Evolutionary conservation across 2,113 vertebrate species (phyloP), one percentile per base, ranked within the genome.

Genomic region (Coryphaenoides rupestris): DNA sequence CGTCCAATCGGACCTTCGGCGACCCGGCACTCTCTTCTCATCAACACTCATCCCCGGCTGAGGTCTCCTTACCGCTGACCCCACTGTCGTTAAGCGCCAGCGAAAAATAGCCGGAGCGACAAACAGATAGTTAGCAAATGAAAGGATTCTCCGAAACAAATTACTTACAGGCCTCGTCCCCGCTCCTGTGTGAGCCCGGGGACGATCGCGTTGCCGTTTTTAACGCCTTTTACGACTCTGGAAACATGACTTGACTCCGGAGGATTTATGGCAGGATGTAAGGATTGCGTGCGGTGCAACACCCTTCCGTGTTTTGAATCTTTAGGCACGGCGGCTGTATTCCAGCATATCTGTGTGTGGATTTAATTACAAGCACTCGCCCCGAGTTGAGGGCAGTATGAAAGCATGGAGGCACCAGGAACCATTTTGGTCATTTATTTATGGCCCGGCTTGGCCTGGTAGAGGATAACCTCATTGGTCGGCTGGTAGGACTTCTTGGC

Each of bases 361-460:
- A 74, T 83, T 84, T 89, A 89, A 87, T 89, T 87, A 86, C 79
- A 84, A 82, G 84, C 75, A 72, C 67, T 86, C n/a, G 69, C 68
- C 58, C 77, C 81, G 59, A 76, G 75, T 84, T 73, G 74, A 78
- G 60, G 79, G 24, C 24, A 76, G 73, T 68, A 72, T 77, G n/a
- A n/a, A n/a, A n/a, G n/a, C n/a, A n/a, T n/a, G 78, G 81, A 74
- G 78, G 81, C 74, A 75, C 75, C 70, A 40, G 78, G 82, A 81
- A 72, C 80, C 68, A 75, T 87, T 84, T 68, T 58, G 77, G 84
- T 6, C 83, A 84, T n/a, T 81, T 85, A 89, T 89, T 84, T 84
- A 82, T 77, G 83, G 77, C 68, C 68, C 65, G 74, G 21, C 70
- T 75, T 82, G 77, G 78, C 79, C 69, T 13, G 47, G 28, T 58